Evolutionary conservation across 2,113 vertebrate species (phyloP), one percentile per base, ranked within the genome.

Genomic region (Hymenochirus boettgeri): DNA sequence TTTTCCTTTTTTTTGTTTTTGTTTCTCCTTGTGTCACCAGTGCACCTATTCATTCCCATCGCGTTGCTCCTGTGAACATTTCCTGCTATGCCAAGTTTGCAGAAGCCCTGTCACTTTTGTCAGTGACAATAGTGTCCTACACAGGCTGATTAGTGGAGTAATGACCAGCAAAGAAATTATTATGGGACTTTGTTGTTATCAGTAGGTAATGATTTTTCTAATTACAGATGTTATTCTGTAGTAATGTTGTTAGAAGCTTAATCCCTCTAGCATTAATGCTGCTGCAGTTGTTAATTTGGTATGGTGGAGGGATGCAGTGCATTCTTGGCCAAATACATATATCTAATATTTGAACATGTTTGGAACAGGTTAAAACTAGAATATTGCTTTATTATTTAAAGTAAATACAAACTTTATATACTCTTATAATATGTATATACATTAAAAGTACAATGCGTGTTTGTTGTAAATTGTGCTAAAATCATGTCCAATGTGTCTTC

Each of bases 111-210:
- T 96, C 89, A 98, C 92, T 71, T 94, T 98, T 78, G 92, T 99
- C 76, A 91, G 91, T 70, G 95, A 99, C 80, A 92, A 92, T 91
- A 93, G 93, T 84, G 85, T 95, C 79, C 88, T 98, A 85, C 95
- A 96, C 83, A 91, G 93, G 57, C 86, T 97, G 82, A 94, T 99
- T 80, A 93, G 93, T 72, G 93, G 95, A 74, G 92, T 98, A 75
- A 92, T 93, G 72, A 92, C 95, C 85, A 97, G 93, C 84, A 98
- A 95, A 85, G 95, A 97, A 84, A 93, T 98, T 89, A 98, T 99
- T 89, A 85, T 96, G 72, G 96, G 95, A 78, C 92, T 99, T 84
- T 98, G 96, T 86, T 99, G 64, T 90, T 99, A 56, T 96, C 96
- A 71, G 89, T 99, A 85, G 93, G 96, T 99, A 90, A 93, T 86